phyloP scores from a whole-genome alignment of 2,113 vertebrate species.

The Stigmatopora nigra region DNA sequence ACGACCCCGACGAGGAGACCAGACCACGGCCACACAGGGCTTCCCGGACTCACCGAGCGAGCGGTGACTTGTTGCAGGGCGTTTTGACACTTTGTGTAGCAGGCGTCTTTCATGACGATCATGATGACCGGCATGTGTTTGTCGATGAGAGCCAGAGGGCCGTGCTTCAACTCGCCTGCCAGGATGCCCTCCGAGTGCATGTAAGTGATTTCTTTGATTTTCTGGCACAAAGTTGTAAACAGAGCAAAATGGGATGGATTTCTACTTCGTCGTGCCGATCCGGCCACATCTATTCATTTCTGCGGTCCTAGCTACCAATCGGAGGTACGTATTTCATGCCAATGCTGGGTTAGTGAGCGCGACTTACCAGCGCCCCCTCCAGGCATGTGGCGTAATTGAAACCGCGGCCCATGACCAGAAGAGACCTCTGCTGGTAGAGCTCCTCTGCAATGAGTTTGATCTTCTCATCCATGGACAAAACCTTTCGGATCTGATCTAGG shows the following conservation, averaged over 20 bases:
- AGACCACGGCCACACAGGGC: neutral
- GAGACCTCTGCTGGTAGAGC: slow-evolving; percentile 82
- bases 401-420: slow-evolving; percentile 93
- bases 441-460: slow-evolving; percentile 84
- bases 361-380: slow-evolving; percentile 91
- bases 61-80: slow-evolving; percentile 90
- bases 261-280: too few relatives aligned
- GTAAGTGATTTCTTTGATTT: slow-evolving; percentile 98
- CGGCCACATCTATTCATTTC: too few relatives aligned
- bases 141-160: slow-evolving; percentile 87
- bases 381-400: slow-evolving; percentile 94
- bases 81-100: slow-evolving; percentile 92
- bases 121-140: slow-evolving; percentile 96
- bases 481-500: slow-evolving; percentile 81
- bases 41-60: slow-evolving; percentile 74
- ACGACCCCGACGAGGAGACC: neutral
- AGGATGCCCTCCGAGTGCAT: slow-evolving; percentile 98
- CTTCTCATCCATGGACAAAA: slow-evolving; percentile 80
- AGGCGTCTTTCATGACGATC: slow-evolving; percentile 90
- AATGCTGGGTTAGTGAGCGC: neutral
- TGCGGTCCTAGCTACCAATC: too few relatives aligned
- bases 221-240: slow-evolving; percentile 62
- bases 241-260: neutral
- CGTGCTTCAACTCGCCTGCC: slow-evolving; percentile 92
- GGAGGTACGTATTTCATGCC: neutral